Conservation (phyloP, 1,140 invertebrate genomes). For the Plodia interpunctella region DNA sequence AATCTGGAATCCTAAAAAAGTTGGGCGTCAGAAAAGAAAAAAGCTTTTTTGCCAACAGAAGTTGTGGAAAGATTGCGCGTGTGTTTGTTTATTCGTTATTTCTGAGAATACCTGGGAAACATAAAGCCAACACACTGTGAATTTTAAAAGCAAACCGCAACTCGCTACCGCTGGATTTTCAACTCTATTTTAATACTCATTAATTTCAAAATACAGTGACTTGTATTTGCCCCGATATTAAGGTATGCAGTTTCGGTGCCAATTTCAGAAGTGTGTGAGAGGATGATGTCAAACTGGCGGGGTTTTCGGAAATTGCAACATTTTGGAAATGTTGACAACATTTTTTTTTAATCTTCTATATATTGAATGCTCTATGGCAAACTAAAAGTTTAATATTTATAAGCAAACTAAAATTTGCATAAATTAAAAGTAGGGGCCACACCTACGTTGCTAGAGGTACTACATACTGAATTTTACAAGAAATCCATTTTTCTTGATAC, state of each 20-base stretch:
- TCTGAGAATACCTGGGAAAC: conserved; percentile 31
- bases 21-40: not conserved
- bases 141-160: conserved; percentile 22
- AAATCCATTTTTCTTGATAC: too few relatives aligned
- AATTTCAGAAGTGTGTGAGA: conserved; percentile 8
- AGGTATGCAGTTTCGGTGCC: conserved; percentile 20
- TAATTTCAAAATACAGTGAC: not conserved
- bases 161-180: not conserved
- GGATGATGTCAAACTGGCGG: not conserved
- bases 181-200: not conserved
- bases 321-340: too few relatives aligned
- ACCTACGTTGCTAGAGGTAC: too few relatives aligned
- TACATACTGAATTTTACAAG: too few relatives aligned
- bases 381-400: too few relatives aligned
- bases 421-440: too few relatives aligned
- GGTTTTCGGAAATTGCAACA: not conserved
- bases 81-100: conserved; percentile 23
- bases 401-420: too few relatives aligned
- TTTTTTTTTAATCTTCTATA: too few relatives aligned
- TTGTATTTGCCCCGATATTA: not conserved
- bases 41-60: not conserved
- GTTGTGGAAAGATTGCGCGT: conserved; percentile 1
- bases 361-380: too few relatives aligned
- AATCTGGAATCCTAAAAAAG: not conserved
- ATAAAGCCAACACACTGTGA: conserved; percentile 30